Conservation (phyloP, 1,140 invertebrate genomes). For the Zaprionus nigranus region DNA sequence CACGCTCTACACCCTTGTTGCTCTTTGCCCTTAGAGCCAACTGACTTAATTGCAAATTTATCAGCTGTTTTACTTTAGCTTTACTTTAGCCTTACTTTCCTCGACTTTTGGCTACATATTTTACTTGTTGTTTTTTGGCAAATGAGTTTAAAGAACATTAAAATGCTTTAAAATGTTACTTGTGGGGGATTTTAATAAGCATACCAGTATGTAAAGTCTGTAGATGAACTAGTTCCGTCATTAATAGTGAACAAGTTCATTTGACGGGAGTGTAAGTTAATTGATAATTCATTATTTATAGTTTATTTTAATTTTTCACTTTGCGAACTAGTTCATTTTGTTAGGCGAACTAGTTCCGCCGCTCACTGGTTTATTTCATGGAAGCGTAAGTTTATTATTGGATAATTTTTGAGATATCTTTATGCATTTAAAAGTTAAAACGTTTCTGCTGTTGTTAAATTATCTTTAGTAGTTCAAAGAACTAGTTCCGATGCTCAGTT, state of each 20-base stretch:
- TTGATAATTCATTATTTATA: too few species aligned
- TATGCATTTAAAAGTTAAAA: too few species aligned
- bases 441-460: too few species aligned
- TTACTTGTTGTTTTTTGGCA: neutral
- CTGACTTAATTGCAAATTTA: slow-evolving; percentile 39
- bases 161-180: neutral
- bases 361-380: too few species aligned
- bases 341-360: neutral
- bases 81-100: neutral
- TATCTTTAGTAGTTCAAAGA: neutral
- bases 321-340: neutral
- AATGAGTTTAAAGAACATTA: neutral
- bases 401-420: too few species aligned
- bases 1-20: too few species aligned
- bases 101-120: neutral
- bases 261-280: too few species aligned
- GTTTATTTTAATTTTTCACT: neutral
- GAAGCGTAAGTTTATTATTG: too few species aligned
- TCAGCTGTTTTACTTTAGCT: slow-evolving; percentile 12
- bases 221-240: neutral
- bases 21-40: neutral
- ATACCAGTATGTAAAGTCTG: neutral
- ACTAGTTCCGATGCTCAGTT: neutral
- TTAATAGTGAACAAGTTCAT: neutral
- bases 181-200: neutral